Conservation (phyloP, 2,797 vertebrate species). For the Pangasius sanitwongsei region DNA sequence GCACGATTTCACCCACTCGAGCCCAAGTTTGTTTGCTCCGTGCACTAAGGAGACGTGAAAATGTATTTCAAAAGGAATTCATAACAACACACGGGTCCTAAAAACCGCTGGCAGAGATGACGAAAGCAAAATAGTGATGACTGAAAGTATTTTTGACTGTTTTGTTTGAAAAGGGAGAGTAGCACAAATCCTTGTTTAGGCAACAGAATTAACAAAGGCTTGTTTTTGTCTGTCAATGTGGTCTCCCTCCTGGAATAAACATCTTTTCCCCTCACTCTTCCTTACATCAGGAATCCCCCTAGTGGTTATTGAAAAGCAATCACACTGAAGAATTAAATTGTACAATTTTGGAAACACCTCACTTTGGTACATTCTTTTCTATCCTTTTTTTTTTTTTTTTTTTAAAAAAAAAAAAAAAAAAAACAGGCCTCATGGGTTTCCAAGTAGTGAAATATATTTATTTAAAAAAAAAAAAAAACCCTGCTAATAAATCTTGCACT, state of each 20-base stretch:
- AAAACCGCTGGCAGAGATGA: slow-evolving; percentile 1
- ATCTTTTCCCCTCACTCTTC: not conserved
- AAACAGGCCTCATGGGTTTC: not conserved
- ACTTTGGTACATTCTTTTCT: slow-evolving; percentile 13
- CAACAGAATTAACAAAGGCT: slow-evolving; percentile 1
- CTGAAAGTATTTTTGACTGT: not conserved
- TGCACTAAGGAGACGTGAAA: not conserved
- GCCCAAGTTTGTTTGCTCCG: slow-evolving; percentile 8
- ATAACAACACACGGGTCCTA: not conserved
- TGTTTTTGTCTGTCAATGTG: slow-evolving; percentile 10
- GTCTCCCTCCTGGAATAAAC: not conserved
- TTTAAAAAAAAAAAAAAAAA: too few species aligned
- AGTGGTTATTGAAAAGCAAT: slow-evolving; percentile 13
- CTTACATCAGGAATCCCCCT: slow-evolving; percentile 28
- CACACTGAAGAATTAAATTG: not conserved
- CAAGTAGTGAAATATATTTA: not conserved
- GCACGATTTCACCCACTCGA: slow-evolving; percentile 39
- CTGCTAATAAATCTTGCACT: slow-evolving; percentile 14
- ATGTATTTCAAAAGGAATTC: slow-evolving; percentile 2
- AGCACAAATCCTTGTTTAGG: slow-evolving; percentile 22
- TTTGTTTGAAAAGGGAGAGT: slow-evolving; percentile 26
- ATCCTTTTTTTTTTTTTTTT: not conserved
- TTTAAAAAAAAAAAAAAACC: not conserved
- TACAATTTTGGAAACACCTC: not conserved
- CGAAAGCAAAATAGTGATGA: not conserved